Base-by-base conservation (phyloP, 1,140 invertebrate genomes). In the Homarus americanus region DNA sequence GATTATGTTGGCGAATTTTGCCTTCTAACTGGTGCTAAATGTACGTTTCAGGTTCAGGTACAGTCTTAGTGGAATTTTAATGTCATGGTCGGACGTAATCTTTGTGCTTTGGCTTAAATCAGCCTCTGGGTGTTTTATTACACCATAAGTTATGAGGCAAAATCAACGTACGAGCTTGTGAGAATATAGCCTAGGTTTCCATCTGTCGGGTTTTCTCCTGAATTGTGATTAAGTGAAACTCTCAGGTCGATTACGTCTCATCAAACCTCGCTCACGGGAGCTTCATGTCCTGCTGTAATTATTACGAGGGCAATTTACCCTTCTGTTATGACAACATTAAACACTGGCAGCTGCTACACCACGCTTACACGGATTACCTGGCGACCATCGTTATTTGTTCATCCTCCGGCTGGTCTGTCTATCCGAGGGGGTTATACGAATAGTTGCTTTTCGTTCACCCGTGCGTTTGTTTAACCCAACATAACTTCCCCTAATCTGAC, bases 181-280 rank as follows among this genome's bases (percentile, higher is more conserved):
- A n/a, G n/a, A n/a, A n/a, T n/a, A n/a, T n/a, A n/a, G n/a, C n/a
- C n/a, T n/a, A n/a, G n/a, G n/a, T n/a, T n/a, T n/a, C 17, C 44
- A 49, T 17, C 44, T 76, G 73, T 76, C 40, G 34, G 38, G 36
- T 38, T 76, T 76, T 40, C 34, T 76, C 38, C 38, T 38, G 32
- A 76, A 76, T 36, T 40, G 75, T 78, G 75, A 78, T 78, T 40
- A 44, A 78, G 36, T 17, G 28, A 78, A 28, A 38, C 75, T 44
- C 75, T 78, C 28, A 78, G 20, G 75, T 10, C 75, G 75, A 78
- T 41, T 41, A 41, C 36, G 41, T 28, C 75, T 78, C 24, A 24
- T 76, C 73, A 76, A 76, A 40, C 28, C 34, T 76, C 73, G 73
- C 40, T 7, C 73, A 38, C 41, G 15, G 75, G 75, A 44, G 75